A percentile compares a stretch with the other conserved stretches of the same genome.
Conservation (phyloP, 2,113 vertebrate genomes). For the Gymnogyps californianus region DNA sequence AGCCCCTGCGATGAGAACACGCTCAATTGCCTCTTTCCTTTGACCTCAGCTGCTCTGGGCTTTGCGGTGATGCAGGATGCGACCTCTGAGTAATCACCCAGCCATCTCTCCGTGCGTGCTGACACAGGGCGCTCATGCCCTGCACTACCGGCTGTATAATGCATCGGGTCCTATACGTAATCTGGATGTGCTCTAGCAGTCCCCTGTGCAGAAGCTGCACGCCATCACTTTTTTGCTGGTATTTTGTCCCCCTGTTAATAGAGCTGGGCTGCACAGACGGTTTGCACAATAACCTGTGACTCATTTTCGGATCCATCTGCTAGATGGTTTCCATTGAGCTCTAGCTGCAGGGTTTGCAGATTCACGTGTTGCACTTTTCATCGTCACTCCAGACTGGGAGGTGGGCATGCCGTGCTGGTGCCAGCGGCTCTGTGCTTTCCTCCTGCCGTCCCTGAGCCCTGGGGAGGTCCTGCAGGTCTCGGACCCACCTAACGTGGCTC, state of each 20-base stretch:
- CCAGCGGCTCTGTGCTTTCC: neutral
- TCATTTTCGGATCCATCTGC: neutral
- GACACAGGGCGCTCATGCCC: fast-evolving
- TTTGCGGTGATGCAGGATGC: neutral
- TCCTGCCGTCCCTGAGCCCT: neutral
- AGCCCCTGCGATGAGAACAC: neutral
- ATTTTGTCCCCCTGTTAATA: neutral
- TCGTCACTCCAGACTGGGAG: neutral
- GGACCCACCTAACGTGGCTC: neutral
- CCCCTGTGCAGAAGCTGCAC: neutral
- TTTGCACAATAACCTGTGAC: neutral
- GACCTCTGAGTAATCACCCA: neutral
- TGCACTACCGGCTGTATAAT: fast-evolving
- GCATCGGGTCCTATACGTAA: fast-evolving
- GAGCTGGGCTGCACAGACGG: neutral
- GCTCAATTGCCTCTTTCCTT: neutral
- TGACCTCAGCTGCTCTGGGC: neutral
- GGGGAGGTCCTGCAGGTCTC: neutral
- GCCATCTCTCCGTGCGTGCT: fast-evolving
- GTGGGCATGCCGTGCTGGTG: fast-evolving
- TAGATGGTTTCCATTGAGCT: neutral
- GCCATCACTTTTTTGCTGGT: neutral
- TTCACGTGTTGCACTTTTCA: neutral
- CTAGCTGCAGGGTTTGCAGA: neutral
- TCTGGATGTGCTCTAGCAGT: neutral